Evolutionary conservation across 1,140 invertebrate genomes (phyloP).

Genomic region (Ceratosolen fusciceps): DNA sequence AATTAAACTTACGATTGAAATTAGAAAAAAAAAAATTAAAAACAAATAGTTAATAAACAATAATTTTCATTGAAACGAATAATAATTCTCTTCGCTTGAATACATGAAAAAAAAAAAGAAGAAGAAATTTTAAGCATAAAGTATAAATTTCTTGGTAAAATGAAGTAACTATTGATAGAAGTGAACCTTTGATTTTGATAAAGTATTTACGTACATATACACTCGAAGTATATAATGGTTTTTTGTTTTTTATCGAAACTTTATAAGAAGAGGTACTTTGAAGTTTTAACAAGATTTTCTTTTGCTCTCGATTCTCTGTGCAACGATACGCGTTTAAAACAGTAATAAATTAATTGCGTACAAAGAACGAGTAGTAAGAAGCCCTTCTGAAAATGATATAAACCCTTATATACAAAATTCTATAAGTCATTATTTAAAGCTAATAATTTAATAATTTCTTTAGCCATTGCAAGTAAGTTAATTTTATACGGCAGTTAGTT

Average conservation of each 20-base stretch:
- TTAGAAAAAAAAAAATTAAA: neutral
- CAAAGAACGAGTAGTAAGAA: neutral
- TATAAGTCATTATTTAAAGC: neutral
- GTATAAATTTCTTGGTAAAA: no score
- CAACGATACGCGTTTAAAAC: neutral
- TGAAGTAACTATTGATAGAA: no score
- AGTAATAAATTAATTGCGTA: neutral
- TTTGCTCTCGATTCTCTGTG: neutral
- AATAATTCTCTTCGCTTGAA: no score
- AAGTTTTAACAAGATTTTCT: constrained; percentile 2
- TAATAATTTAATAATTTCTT: neutral
- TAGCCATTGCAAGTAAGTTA: neutral
- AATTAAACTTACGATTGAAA: no score
- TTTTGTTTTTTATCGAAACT: neutral
- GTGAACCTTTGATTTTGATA: no score
- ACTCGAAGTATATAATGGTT: neutral
- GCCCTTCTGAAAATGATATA: neutral
- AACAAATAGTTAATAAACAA: no score
- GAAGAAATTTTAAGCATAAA: no score
- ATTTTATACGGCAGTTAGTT: neutral
- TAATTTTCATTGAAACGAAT: no score
- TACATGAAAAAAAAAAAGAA: no score
- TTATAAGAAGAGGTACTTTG: neutral
- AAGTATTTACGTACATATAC: neutral
- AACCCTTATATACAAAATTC: neutral